Base-by-base conservation (phyloP, 2,113 vertebrate species). In the Erythrocercus mccallii region DNA sequence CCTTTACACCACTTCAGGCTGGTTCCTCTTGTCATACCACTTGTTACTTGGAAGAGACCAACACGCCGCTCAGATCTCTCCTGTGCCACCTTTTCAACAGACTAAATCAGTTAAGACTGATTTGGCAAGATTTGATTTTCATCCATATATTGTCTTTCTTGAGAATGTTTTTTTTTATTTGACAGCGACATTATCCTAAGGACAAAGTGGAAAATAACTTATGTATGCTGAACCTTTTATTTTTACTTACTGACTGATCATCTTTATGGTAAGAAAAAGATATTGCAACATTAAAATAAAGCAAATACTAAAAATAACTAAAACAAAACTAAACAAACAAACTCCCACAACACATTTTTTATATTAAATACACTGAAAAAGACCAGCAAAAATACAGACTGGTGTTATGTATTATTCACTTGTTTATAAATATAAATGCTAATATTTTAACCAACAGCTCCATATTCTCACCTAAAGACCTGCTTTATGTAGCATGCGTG, bases 21-120 rank as follows among this genome's bases (percentile, higher is more conserved):
- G 2, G 42, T 57, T 53, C 11, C 44, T 57, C 22, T 58, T 11
- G 4, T 47, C n/a, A n/a, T 28, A 18, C 58, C 37, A 11, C 25
- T 27, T 51, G 21, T 33, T 33, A 47, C 54, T 11, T 74, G 48
- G 15, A 89, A 62, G 11, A 62, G 48, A 35, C 9, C 0, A 0
- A 38, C 24, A 28, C 1, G 0, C n/a, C 2, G 0, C 19, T 57
- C 21, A 61, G 20, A 44, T 72, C 6, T 13, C 11, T 22, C 16
- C 31, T n/a, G 8, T n/a, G 53, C 7, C 47, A 68, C 10, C 9
- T 57, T 47, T 62, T 51, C 37, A 62, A 66, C 21, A 62, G 24
- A 19, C 5, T 69, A 40, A 68, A 74, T 62, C 62, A 54, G n/a
- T 58, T 56, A 82, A 71, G 5, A 71, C 22, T 57, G 14, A 76